These are phyloP conservation scores for Megaustenia siamemsis DNA, from an alignment of 2,888 invertebrate genomes.

Conservation along the genomic window DNA sequence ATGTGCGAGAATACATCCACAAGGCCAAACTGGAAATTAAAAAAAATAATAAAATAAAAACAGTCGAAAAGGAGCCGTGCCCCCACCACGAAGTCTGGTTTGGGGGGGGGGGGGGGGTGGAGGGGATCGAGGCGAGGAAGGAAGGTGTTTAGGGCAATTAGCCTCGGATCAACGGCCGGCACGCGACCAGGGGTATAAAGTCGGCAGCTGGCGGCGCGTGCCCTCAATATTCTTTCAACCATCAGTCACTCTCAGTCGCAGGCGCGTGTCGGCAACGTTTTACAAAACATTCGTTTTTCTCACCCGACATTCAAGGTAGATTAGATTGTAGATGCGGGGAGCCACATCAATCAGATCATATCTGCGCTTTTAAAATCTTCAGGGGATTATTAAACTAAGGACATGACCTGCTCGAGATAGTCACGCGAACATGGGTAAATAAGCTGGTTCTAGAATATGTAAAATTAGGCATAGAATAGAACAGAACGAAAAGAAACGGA, in stretches of 20 bases:
- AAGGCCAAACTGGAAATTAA: neutral
- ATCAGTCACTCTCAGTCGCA: conserved; percentile 9
- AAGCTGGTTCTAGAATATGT: too few relatives aligned
- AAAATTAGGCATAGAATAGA: too few relatives aligned
- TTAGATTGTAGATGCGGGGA: neutral
- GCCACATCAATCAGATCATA: too few relatives aligned
- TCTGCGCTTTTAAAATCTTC: too few relatives aligned
- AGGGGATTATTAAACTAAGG: too few relatives aligned
- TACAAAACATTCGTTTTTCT: neutral
- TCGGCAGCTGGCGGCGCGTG: conserved; percentile 50
- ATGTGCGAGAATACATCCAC: neutral
- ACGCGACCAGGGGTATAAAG: conserved; percentile 55
- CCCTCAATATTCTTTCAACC: conserved; percentile 30
- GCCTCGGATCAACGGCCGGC: conserved; percentile 44
- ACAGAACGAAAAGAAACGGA: too few relatives aligned
- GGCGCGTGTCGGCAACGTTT: conserved; percentile 14
- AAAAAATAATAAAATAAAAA: neutral
- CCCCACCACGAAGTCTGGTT: neutral
- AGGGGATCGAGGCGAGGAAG: too few relatives aligned
- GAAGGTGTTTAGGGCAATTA: conserved; percentile 44
- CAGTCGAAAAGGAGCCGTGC: too few relatives aligned
- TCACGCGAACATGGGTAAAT: too few relatives aligned
- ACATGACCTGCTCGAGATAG: too few relatives aligned
- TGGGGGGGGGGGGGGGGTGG: too few relatives aligned
- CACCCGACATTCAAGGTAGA: neutral